A percentile compares a stretch with the other conserved stretches of the same genome.
These are phyloP conservation scores for Huso huso DNA, from an alignment of 2,797 vertebrate genomes.

Conservation along the genomic window DNA sequence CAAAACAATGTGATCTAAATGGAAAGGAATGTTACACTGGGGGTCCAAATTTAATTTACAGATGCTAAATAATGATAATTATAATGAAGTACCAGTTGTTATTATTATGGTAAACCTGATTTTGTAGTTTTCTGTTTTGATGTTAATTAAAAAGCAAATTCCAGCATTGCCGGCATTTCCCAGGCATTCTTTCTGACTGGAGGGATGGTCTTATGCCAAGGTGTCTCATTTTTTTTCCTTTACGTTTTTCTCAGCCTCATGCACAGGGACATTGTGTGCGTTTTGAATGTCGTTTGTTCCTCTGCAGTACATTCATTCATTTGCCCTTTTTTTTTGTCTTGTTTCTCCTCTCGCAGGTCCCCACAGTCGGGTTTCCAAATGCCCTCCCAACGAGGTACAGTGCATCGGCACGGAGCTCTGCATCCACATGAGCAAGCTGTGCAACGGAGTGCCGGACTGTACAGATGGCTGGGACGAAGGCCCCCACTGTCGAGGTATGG, in stretches of 20 bases:
- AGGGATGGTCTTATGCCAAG: not conserved
- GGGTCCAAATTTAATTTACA: too few relatives aligned
- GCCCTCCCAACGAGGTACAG: constrained; percentile 82
- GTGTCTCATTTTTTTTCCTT: constrained; percentile 5
- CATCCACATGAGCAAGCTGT: constrained; percentile 81
- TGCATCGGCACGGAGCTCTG: constrained; percentile 84
- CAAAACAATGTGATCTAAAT: too few relatives aligned
- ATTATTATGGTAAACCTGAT: too few relatives aligned
- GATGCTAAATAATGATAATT: too few relatives aligned
- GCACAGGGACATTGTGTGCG: too few relatives aligned
- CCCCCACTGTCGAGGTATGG: constrained; percentile 80
- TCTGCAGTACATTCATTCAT: not conserved
- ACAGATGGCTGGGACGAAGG: constrained; percentile 83
- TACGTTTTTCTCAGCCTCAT: not conserved
- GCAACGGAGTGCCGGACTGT: constrained; percentile 79
- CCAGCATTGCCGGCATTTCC: too few relatives aligned
- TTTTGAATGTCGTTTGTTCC: not conserved
- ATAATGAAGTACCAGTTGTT: too few relatives aligned
- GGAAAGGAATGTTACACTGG: too few relatives aligned
- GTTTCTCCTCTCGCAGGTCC: constrained; percentile 60
- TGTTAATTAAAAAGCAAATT: too few relatives aligned
- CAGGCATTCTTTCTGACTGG: not conserved
- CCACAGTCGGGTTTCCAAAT: constrained; percentile 77
- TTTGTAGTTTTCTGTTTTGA: constrained; percentile 8
- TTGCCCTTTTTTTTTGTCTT: not conserved